Percentiles rank a stretch among this genome's conserved stretches.
phyloP scores from a whole-genome alignment of 2,113 vertebrate genomes.

The Burhinus bistriatus region DNA sequence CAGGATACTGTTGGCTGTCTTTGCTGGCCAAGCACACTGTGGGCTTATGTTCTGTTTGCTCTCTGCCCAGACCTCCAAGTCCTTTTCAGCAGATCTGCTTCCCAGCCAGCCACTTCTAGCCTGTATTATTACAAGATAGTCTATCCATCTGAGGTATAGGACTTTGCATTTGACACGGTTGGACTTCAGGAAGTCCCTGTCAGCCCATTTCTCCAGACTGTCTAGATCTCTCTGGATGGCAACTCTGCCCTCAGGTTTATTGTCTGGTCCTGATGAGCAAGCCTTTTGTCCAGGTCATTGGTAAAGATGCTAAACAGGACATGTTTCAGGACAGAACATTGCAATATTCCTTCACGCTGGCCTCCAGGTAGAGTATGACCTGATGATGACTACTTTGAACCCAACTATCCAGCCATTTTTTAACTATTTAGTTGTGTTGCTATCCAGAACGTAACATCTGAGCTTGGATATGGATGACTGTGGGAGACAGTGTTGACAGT shows the following conservation, averaged over 20 bases:
- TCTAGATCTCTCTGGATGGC: not conserved
- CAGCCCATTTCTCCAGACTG: not conserved
- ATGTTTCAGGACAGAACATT: not conserved
- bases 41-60: not conserved
- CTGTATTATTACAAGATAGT: not conserved
- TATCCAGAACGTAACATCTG: not conserved
- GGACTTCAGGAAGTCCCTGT: not conserved
- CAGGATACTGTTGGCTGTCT: not conserved
- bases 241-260: not conserved
- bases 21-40: not conserved
- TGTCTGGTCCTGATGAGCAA: not conserved
- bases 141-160: not conserved
- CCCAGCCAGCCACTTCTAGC: not conserved
- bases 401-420: not conserved
- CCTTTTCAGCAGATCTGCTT: not conserved
- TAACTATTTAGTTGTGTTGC: not conserved
- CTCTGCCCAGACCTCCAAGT: not conserved
- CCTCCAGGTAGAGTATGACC: not conserved
- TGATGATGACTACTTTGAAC: not conserved
- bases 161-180: not conserved
- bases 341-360: not conserved
- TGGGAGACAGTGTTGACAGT: not conserved
- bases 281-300: not conserved
- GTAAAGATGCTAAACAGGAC: not conserved
- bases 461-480: not conserved